Percentiles rank a stretch among this genome's conserved stretches.
Conservation (phyloP, 2,888 invertebrate genomes). For the Nemapogon koenigi region DNA sequence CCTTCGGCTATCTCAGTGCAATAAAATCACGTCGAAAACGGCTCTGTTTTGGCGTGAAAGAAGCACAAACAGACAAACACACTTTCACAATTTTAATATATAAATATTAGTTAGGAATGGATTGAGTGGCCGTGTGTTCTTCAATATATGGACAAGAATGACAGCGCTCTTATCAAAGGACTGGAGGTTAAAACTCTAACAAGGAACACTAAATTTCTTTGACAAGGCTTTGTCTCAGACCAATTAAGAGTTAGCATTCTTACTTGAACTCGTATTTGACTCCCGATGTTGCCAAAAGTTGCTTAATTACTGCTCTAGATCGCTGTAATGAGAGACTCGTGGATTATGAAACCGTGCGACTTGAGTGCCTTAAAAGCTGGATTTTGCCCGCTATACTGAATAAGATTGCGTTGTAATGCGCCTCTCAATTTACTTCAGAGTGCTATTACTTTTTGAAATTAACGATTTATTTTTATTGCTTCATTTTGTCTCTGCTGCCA, state of each 20-base stretch:
- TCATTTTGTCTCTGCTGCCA: too few species aligned
- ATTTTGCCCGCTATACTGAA: background rate
- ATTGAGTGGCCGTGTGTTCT: constrained; percentile 5
- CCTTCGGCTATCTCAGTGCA: too few species aligned
- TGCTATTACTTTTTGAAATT: too few species aligned
- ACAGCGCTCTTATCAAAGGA: constrained; percentile 1
- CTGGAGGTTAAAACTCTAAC: constrained; percentile 3
- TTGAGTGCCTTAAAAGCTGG: background rate
- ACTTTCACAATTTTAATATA: too few species aligned
- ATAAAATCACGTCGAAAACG: too few species aligned
- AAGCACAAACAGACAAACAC: too few species aligned
- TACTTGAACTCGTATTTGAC: constrained; percentile 3
- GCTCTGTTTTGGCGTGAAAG: too few species aligned
- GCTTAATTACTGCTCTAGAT: constrained; percentile 6
- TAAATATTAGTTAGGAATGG: too few species aligned
- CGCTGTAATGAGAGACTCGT: constrained; percentile 5
- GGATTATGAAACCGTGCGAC: constrained; percentile 5
- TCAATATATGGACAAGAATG: constrained; percentile 1
- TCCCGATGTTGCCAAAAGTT: constrained; percentile 7
- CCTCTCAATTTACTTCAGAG: too few species aligned
- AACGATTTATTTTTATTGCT: too few species aligned
- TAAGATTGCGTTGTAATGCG: constrained; percentile 2
- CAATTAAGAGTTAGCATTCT: constrained; percentile 7
- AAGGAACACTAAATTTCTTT: constrained; percentile 3
- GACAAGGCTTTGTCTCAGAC: constrained; percentile 8